Evolutionary conservation across 1,140 invertebrate genomes (phyloP), one percentile per base, ranked within the genome.

Genomic region (Ceratoteleas bidentatus): DNA sequence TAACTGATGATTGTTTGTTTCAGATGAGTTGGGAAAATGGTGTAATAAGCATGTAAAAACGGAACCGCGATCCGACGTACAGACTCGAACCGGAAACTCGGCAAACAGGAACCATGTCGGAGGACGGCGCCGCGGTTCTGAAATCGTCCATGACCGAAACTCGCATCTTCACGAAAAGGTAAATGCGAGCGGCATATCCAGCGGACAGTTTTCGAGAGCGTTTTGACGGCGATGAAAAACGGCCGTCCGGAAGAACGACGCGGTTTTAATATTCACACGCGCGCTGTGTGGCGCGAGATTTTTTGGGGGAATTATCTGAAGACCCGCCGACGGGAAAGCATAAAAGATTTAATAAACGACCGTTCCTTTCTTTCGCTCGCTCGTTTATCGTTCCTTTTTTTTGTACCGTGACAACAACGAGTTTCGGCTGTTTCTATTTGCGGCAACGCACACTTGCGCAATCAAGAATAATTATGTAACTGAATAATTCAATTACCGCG

Each of bases 81-180:
- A 24, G 4, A 70, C 86, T 86, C 74, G 81, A 86, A 38, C 83
- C 84, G 24, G 85, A 88, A 61, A 68, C 61, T 52, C 83, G 85
- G 69, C 79, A 85, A 73, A 81, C 66, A 11, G 80, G 77, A 53
- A 79, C 83, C 15, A 69, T 85, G 47, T 62, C 84, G 24, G 73
- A 84, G 16, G 84, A 88, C 3, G 86, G 66, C 61, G 84, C 85
- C 72, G 84, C 87, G 33, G 83, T 90, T 24, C 32, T 90, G 32
- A 86, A 88, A 38, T 78, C 86, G 10, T 85, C 90, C n/a, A 86
- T 87, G 62, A 83, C 86, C 47, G 89, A 90, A 65, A 65, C 75
- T 45, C 87, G 87, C 13, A 88, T 88, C 81, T 90, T 89, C 65
- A 86, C 88, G 38, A 90, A 89, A 81, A 88, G 90, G 90, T 90